phyloP scores from a whole-genome alignment of 1,140 invertebrate species.

The Solen grandis region DNA sequence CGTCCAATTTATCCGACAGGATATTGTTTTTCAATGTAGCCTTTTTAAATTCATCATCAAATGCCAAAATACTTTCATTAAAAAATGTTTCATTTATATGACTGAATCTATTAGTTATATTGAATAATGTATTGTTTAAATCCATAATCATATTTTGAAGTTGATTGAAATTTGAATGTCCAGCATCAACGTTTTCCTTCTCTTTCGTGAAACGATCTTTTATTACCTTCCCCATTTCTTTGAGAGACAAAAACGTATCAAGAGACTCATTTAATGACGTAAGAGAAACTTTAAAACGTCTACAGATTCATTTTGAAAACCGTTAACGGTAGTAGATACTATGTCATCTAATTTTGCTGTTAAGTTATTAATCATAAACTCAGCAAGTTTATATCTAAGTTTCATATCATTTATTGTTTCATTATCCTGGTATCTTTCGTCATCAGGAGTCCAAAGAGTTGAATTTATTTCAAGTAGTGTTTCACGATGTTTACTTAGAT shows the following conservation, averaged over 20 bases:
- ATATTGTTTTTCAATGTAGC: not conserved
- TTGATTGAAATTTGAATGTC: no score
- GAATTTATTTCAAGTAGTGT: slow-evolving; percentile 10
- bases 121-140: not conserved
- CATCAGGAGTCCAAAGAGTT: slow-evolving; percentile 14
- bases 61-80: not conserved
- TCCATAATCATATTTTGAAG: no score
- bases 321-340: no score
- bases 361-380: no score
- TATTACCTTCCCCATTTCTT: no score
- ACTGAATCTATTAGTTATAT: not conserved
- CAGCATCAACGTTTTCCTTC: not conserved
- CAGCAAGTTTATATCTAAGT: slow-evolving; percentile 2
- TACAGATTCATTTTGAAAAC: no score
- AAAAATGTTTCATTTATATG: not conserved
- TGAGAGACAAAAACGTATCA: no score
- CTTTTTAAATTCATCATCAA: no score
- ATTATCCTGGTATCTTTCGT: slow-evolving; percentile 18
- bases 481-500: not conserved
- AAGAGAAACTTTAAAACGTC: no score
- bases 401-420: slow-evolving; percentile 34
- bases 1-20: not conserved
- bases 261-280: no score
- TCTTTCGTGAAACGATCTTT: not conserved
- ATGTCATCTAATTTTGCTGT: no score